Conservation (phyloP, 2,888 invertebrate species). For the Diarsia mendica region DNA sequence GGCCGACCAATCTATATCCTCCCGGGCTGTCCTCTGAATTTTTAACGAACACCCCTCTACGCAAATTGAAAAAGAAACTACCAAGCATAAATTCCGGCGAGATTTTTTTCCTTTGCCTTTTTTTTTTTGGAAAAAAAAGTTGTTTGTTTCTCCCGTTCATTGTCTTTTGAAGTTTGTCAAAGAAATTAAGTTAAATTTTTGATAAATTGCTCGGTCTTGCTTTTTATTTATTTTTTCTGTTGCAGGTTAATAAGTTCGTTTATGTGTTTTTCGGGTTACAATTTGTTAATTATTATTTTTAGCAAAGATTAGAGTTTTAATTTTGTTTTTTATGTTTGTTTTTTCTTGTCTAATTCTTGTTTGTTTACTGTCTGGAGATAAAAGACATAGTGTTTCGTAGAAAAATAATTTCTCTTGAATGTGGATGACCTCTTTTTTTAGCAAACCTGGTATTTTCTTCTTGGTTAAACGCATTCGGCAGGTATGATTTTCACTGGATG, state of each 20-base stretch:
- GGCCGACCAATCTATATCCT: slow-evolving; percentile 63
- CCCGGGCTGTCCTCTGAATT: slow-evolving; percentile 77
- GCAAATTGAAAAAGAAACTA: slow-evolving; percentile 84
- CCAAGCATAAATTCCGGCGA: slow-evolving; percentile 78
- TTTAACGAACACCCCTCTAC: slow-evolving; percentile 79
- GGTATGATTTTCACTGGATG: not conserved
- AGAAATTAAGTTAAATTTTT: slow-evolving; percentile 74
- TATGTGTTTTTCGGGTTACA: slow-evolving; percentile 46
- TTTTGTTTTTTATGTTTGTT: slow-evolving; percentile 26
- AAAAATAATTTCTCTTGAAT: not conserved
- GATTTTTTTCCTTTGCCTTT: slow-evolving; percentile 68
- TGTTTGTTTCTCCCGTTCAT: slow-evolving; percentile 58
- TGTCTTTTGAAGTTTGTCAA: slow-evolving; percentile 73
- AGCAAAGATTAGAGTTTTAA: slow-evolving; percentile 29
- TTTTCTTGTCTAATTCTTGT: slow-evolving; percentile 1
- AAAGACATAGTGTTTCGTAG: not conserved
- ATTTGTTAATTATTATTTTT: slow-evolving; percentile 57
- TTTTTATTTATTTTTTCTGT: slow-evolving; percentile 44
- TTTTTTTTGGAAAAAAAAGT: slow-evolving; percentile 40
- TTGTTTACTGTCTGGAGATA: slow-evolving; percentile 31
- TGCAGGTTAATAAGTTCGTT: slow-evolving; percentile 59
- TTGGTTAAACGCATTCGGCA: not conserved
- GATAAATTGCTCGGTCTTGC: slow-evolving; percentile 65
- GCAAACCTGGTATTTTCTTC: not conserved
- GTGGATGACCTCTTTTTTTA: not conserved